phyloP scores from a whole-genome alignment of 2,113 vertebrate genomes.

The Morone chrysops region DNA sequence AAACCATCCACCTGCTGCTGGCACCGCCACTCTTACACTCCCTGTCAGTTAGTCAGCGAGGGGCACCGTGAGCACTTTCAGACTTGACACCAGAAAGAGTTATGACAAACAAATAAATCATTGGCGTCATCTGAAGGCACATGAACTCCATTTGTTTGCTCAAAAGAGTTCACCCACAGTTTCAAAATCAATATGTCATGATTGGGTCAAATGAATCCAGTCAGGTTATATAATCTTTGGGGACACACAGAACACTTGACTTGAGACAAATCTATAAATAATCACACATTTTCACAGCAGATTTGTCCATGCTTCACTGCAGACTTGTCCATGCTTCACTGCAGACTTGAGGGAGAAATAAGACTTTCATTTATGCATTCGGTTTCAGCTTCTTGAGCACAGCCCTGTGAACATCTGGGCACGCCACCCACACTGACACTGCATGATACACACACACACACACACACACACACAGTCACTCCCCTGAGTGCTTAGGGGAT shows the following conservation, averaged over 20 bases:
- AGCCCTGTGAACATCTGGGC: conserved; percentile 46
- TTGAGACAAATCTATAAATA: conserved; percentile 21
- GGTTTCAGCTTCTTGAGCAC: conserved; percentile 26
- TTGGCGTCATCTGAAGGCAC: not conserved
- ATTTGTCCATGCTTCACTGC: conserved; percentile 39
- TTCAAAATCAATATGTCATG: conserved; percentile 7
- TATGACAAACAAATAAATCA: conserved; percentile 13
- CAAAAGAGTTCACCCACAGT: not conserved
- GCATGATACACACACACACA: not conserved
- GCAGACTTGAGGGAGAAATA: conserved; percentile 35
- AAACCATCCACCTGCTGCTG: conserved; percentile 73
- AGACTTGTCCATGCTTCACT: conserved; percentile 18
- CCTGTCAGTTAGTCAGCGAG: conserved; percentile 65
- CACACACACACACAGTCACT: not conserved
- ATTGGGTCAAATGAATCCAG: conserved; percentile 7
- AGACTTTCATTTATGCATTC: conserved; percentile 49
- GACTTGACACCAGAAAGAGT: not conserved
- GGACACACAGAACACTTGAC: not conserved
- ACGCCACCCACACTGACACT: conserved; percentile 21
- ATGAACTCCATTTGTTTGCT: not conserved
- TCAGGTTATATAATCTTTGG: conserved; percentile 29
- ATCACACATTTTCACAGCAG: not conserved
- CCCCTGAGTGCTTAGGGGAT: not conserved
- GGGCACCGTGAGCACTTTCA: conserved; percentile 14
- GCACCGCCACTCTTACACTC: conserved; percentile 55